Evolutionary conservation across 2,797 vertebrate genomes (phyloP).

Genomic region (Typhlichthys subterraneus): DNA sequence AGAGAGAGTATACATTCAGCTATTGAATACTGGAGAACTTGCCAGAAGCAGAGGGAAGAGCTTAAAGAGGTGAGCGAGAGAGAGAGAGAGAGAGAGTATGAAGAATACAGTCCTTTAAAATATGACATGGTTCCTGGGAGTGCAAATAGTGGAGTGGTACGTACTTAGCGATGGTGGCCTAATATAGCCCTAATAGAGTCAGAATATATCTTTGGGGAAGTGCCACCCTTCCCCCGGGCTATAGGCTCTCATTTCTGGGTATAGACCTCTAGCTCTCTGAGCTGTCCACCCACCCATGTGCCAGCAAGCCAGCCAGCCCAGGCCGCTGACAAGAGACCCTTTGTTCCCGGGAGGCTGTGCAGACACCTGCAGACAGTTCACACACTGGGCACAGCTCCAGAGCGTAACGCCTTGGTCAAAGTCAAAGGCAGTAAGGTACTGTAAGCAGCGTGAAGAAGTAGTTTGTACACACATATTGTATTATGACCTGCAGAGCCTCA

Average conservation of each 20-base stretch:
- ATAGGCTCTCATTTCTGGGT: conserved; percentile 29
- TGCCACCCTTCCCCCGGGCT: conserved; percentile 6
- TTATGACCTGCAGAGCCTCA: too few species aligned
- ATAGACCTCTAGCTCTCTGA: conserved; percentile 17
- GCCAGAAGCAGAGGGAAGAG: background rate
- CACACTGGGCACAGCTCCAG: too few species aligned
- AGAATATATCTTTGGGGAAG: conserved; percentile 10
- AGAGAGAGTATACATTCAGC: background rate
- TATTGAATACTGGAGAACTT: background rate
- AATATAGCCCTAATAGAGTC: conserved; percentile 22
- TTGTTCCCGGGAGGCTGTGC: background rate
- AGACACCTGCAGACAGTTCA: conserved; percentile 1
- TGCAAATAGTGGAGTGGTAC: conserved; percentile 12
- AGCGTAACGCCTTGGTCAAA: too few species aligned
- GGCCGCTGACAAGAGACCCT: background rate
- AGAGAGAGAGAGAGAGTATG: background rate
- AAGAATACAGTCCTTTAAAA: background rate
- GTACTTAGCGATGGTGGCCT: conserved; percentile 38
- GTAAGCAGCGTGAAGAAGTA: background rate
- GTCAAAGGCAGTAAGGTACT: too few species aligned
- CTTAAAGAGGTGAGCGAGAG: background rate
- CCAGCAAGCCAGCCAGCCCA: background rate
- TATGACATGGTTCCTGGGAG: background rate
- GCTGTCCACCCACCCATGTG: background rate
- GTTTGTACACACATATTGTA: background rate